phyloP scores from a whole-genome alignment of 2,113 vertebrate species.

The Bubo bubo region DNA sequence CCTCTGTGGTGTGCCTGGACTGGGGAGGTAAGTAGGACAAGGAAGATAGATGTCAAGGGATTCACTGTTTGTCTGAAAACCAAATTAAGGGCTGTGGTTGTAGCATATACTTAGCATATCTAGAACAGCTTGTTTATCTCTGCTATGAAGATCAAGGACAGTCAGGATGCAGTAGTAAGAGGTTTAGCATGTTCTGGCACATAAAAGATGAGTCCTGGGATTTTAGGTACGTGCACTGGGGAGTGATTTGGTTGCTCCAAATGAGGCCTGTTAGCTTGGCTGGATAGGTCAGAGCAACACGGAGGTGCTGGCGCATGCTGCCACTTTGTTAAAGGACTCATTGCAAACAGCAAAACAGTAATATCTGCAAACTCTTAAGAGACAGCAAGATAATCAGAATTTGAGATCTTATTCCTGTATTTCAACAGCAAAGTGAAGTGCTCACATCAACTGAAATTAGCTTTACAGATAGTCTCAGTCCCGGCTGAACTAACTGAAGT shows the following conservation, averaged over 20 bases:
- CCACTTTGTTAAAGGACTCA: not conserved
- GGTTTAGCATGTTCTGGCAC: not conserved
- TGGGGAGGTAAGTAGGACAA: not conserved
- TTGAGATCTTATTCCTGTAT: not conserved
- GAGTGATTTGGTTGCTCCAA: not conserved
- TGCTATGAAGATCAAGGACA: not conserved
- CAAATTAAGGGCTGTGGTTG: not conserved
- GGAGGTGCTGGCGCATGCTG: not conserved
- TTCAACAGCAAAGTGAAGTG: not conserved
- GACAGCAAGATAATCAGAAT: not conserved
- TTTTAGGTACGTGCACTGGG: not conserved
- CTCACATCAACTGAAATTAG: not conserved
- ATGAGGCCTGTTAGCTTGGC: not conserved
- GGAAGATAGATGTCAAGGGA: not conserved
- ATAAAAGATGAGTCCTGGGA: not conserved
- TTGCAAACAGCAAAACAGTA: not conserved
- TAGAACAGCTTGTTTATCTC: slow-evolving; percentile 44
- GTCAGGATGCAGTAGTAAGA: not conserved
- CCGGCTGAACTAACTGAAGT: not conserved
- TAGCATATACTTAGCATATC: not conserved
- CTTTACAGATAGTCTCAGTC: not conserved
- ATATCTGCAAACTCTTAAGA: not conserved
- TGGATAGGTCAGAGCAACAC: not conserved
- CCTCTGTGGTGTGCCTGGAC: not conserved
- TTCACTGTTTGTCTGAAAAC: not conserved